Evolutionary conservation across 2,797 vertebrate species (phyloP).

Genomic region (Betta splendens): DNA sequence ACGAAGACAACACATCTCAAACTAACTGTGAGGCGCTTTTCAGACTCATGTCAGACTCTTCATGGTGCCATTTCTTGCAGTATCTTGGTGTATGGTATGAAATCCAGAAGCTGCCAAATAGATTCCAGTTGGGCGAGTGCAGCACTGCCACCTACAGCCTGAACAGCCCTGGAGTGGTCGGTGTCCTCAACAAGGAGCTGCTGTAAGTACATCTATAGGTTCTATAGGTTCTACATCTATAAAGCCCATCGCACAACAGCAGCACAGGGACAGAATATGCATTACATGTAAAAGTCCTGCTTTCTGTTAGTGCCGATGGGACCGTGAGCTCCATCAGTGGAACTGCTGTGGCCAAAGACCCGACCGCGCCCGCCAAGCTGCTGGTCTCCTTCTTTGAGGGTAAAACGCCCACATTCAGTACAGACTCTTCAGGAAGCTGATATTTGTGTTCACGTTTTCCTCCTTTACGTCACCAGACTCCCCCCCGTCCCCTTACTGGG

Average conservation of each 20-base stretch:
- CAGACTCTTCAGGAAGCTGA: not conserved
- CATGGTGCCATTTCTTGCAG: constrained; percentile 76
- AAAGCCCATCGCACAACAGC: too few species aligned
- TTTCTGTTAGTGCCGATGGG: constrained; percentile 56
- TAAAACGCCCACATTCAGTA: constrained; percentile 15
- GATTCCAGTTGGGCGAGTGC: constrained; percentile 85
- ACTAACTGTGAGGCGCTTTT: not conserved
- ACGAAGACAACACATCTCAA: not conserved
- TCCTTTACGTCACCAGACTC: constrained; percentile 67
- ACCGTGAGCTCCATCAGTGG: constrained; percentile 68
- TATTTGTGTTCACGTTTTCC: not conserved
- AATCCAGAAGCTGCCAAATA: constrained; percentile 81
- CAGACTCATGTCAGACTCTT: too few species aligned
- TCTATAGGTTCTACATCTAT: too few species aligned
- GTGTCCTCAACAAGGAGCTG: constrained; percentile 84
- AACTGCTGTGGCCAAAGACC: constrained; percentile 71
- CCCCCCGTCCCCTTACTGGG: constrained; percentile 84
- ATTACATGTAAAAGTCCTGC: too few species aligned
- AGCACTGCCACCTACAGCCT: constrained; percentile 83
- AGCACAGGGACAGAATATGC: too few species aligned
- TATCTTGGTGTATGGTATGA: constrained; percentile 88
- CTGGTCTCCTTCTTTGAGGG: constrained; percentile 82
- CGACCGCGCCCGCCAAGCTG: constrained; percentile 85
- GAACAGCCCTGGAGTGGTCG: constrained; percentile 80
- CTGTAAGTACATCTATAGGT: constrained; percentile 74